Evolutionary conservation across 2,113 vertebrate genomes (phyloP).

Genomic region (Clarias magur): DNA sequence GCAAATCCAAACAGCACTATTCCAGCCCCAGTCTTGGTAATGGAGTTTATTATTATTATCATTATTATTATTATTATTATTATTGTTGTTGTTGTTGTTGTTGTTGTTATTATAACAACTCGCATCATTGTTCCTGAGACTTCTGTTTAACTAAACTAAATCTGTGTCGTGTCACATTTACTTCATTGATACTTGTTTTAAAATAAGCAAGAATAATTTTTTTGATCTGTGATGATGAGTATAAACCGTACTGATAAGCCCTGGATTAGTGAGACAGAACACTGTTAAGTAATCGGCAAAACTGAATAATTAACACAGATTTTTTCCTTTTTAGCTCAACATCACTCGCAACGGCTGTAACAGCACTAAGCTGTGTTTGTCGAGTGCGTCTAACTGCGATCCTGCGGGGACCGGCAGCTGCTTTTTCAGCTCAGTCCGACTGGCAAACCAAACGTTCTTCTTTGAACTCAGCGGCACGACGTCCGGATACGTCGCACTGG

Average conservation of each 20-base stretch:
- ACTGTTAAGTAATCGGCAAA: too few species aligned
- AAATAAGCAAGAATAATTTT: too few species aligned
- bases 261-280: neutral
- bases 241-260: neutral
- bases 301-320: too few species aligned
- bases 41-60: neutral
- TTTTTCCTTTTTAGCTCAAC: slow-evolving; percentile 51
- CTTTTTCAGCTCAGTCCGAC: too few species aligned
- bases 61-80: too few species aligned
- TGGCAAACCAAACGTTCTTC: too few species aligned
- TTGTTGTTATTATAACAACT: neutral
- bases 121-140: neutral
- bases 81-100: too few species aligned
- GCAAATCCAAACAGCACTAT: neutral
- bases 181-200: too few species aligned
- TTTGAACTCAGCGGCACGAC: too few species aligned
- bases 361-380: slow-evolving; percentile 28
- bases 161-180: neutral
- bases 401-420: too few species aligned
- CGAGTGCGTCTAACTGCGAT: too few species aligned
- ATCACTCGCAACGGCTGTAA: slow-evolving; percentile 48
- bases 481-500: slow-evolving; percentile 43
- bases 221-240: too few species aligned
- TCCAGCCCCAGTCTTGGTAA: neutral
- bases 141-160: neutral